Evolutionary conservation across 2,888 invertebrate genomes (phyloP), one percentile per base, ranked within the genome.

Genomic region (Drosophila neutralis): DNA sequence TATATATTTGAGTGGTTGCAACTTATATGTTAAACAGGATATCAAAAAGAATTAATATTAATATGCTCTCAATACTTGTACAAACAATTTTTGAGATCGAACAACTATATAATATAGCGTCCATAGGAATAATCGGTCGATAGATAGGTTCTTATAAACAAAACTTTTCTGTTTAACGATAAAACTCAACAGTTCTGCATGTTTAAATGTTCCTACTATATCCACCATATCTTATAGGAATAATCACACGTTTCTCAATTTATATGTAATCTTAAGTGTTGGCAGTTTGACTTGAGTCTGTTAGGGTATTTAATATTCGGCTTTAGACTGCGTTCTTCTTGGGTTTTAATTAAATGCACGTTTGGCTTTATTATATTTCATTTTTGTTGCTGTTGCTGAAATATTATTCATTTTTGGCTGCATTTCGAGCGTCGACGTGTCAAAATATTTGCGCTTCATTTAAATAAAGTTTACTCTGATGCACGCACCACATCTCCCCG

Each of bases 391-490:
- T 15, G 31, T 27, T 11, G 29, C 10, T 49, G 13, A 42, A 59
- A 73, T 49, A 51, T 45, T 57, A 73, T 58, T 82, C 40, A 58
- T 72, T 66, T 63, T 58, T 27, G 27, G 51, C 56, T 73, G 65
- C 53, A 60, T 78, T 79, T 78, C 29, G 10, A 35, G 29, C 58
- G 75, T 53, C 56, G 57, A 54, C 68, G 80, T 87, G 85, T 85
- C 83, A 89, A 89, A 87, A 87, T 87, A 88, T 87, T 87, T 87
- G 74, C 88, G 69, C 78, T 89, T 87, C 56, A 90, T 90, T 90
- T 87, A 85, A 90, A 89, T 90, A 88, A 87, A 88, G 76, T 90
- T 89, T 89, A 84, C 82, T 76, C 84, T 79, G 80, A 70, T 69
- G 77, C 64, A 52, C 33, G 66, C n/a, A 1, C 1, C 36, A 61